Conservation (phyloP, 2,113 vertebrate genomes). For the Eudyptes chrysolophus region DNA sequence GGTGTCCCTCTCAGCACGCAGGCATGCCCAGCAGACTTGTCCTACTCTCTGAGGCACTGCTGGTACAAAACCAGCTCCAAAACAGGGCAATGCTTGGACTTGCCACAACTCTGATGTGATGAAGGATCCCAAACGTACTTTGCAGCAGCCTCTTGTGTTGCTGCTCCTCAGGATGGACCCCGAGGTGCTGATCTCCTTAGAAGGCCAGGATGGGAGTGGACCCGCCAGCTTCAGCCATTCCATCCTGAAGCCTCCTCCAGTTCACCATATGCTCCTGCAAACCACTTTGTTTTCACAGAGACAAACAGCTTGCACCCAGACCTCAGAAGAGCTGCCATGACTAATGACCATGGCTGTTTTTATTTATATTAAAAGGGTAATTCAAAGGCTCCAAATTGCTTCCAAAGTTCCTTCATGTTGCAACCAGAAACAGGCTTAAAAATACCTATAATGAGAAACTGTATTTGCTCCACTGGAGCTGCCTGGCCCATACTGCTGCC, state of each 20-base stretch:
- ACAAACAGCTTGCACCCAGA: conserved; percentile 2
- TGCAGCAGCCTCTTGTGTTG: not conserved
- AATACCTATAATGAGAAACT: not conserved
- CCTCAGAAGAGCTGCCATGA: not conserved
- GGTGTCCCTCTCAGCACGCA: not conserved
- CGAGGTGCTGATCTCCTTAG: not conserved
- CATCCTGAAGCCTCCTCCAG: not conserved
- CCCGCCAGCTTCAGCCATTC: not conserved
- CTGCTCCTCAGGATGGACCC: not conserved
- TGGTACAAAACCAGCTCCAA: not conserved
- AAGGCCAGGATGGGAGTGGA: not conserved
- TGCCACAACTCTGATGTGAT: not conserved
- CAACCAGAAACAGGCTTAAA: not conserved
- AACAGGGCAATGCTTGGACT: not conserved
- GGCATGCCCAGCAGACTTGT: not conserved
- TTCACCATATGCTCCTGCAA: not conserved
- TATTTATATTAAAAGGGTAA: not conserved
- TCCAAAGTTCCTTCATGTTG: not conserved
- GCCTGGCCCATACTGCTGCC: not conserved
- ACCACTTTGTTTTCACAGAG: not conserved
- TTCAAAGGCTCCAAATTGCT: not conserved
- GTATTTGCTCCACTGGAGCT: not conserved
- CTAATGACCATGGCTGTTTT: not conserved
- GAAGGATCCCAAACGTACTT: not conserved
- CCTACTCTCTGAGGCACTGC: not conserved